Conservation (phyloP, 2,888 invertebrate species). For the Pseudolycoriella hygida region DNA sequence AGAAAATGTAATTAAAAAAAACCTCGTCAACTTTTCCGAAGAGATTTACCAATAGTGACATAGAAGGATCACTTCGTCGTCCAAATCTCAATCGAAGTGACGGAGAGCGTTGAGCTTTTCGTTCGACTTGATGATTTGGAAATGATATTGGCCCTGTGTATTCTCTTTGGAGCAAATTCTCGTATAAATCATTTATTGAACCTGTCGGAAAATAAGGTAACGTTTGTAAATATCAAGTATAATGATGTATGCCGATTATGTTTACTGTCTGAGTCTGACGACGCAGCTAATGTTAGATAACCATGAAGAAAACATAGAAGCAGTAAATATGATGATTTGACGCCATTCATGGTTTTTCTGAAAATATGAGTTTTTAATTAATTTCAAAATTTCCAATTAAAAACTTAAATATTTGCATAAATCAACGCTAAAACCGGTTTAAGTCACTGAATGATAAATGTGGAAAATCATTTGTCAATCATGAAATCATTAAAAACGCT, state of each 20-base stretch:
- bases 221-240: neutral
- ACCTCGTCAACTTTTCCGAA: neutral
- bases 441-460: no score
- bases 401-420: no score
- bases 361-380: no score
- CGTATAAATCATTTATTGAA: slow-evolving; percentile 21
- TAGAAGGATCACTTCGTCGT: slow-evolving; percentile 50
- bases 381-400: no score
- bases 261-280: slow-evolving; percentile 8
- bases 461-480: no score
- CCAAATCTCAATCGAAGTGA: slow-evolving; percentile 61
- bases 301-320: neutral
- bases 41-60: slow-evolving; percentile 29
- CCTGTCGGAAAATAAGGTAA: neutral
- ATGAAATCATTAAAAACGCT: no score
- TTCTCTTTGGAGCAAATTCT: slow-evolving; percentile 26
- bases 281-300: slow-evolving; percentile 2
- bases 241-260: slow-evolving; percentile 1
- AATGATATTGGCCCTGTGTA: slow-evolving; percentile 27
- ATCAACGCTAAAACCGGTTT: no score
- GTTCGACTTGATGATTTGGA: slow-evolving; percentile 48
- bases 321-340: neutral
- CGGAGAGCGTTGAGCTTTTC: slow-evolving; percentile 61
- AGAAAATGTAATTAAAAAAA: neutral
- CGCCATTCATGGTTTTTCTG: neutral